Evolutionary conservation across 2,888 invertebrate species (phyloP).

Genomic region (Drosophila pseudotalamancana): DNA sequence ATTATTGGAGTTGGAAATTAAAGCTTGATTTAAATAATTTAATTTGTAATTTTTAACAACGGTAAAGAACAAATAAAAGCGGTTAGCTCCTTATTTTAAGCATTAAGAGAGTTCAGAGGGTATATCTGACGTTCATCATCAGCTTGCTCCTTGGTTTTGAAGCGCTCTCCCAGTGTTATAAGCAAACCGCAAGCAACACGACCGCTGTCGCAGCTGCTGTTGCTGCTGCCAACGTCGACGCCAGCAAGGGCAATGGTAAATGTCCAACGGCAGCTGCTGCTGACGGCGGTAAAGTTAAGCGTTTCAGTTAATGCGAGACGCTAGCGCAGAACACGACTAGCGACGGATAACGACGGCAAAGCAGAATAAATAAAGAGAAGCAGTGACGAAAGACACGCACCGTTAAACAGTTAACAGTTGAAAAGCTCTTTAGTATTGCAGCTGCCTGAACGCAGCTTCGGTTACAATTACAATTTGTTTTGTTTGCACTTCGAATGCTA

Average conservation of each 20-base stretch:
- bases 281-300: constrained; percentile 15
- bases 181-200: constrained; percentile 13
- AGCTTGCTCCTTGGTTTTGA: neutral
- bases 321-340: constrained; percentile 31
- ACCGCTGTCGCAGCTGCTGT: constrained; percentile 8
- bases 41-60: too few species aligned
- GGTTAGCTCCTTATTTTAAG: neutral
- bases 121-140: constrained; percentile 14
- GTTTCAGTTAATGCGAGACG: constrained; percentile 55
- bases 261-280: neutral
- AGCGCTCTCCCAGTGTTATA: constrained; percentile 5
- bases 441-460: constrained; percentile 3
- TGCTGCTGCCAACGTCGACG: constrained; percentile 1
- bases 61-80: too few species aligned
- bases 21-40: too few species aligned
- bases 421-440: constrained; percentile 1
- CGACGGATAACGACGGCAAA: constrained; percentile 1
- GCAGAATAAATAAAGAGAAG: constrained; percentile 14
- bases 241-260: constrained; percentile 5
- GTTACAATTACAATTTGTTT: constrained; percentile 13
- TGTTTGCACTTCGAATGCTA: constrained; percentile 18
- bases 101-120: neutral
- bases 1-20: too few species aligned
- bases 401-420: constrained; percentile 34
- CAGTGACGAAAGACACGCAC: constrained; percentile 19